Conservation (phyloP, 2,113 vertebrate species). For the Rutilus rutilus region DNA sequence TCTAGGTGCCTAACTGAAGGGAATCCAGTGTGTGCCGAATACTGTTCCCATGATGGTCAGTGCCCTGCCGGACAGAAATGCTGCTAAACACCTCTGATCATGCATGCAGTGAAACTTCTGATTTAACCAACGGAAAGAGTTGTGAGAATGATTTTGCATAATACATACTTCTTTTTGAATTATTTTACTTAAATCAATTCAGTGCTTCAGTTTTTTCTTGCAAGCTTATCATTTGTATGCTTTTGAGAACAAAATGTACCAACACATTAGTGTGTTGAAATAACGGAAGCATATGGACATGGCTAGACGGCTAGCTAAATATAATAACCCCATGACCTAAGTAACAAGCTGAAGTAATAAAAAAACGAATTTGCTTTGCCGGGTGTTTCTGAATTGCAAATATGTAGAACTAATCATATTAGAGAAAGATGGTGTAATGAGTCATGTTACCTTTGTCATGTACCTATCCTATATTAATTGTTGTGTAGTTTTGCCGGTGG, state of each 20-base stretch:
- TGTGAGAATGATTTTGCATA: neutral
- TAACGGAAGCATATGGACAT: neutral
- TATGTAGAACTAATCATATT: neutral
- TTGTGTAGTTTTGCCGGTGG: no score
- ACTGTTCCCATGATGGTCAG: slow-evolving; percentile 73
- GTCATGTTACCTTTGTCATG: neutral
- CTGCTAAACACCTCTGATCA: slow-evolving; percentile 73
- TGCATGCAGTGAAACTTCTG: slow-evolving; percentile 70
- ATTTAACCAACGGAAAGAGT: slow-evolving; percentile 28
- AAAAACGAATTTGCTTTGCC: no score
- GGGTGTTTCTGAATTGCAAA: no score
- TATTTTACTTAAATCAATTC: neutral
- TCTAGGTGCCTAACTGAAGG: slow-evolving; percentile 63
- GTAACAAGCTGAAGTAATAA: neutral
- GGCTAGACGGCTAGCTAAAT: neutral
- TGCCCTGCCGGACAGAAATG: slow-evolving; percentile 75
- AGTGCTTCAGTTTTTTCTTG: neutral
- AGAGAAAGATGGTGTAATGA: neutral
- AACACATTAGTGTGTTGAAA: neutral
- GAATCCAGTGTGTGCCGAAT: slow-evolving; percentile 73
- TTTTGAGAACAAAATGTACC: neutral
- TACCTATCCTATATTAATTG: neutral
- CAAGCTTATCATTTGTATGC: slow-evolving; percentile 23
- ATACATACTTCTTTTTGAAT: neutral
- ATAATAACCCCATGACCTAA: neutral